Conservation (phyloP, 2,888 invertebrate species). For the Ophioninae sp. region DNA sequence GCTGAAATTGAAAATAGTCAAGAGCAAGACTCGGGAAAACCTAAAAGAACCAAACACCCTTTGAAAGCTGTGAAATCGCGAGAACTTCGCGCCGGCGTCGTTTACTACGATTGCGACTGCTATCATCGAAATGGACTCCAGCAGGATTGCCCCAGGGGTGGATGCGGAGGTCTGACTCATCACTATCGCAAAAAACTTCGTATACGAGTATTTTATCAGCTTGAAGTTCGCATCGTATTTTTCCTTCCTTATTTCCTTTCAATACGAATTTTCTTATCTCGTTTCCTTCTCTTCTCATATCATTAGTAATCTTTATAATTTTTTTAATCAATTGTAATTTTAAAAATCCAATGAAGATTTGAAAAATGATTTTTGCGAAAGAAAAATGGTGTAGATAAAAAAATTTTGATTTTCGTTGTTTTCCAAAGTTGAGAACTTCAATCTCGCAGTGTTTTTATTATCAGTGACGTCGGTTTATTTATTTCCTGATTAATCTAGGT, state of each 20-base stretch:
- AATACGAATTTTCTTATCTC: too few relatives aligned
- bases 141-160: conserved; percentile 83
- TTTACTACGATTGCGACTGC: conserved; percentile 84
- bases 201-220: neutral
- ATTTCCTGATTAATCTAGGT: conserved; percentile 13
- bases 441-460: neutral
- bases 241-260: too few relatives aligned
- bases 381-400: too few relatives aligned
- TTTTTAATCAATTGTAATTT: too few relatives aligned
- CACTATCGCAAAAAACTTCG: neutral
- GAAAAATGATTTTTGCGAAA: too few relatives aligned
- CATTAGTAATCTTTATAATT: too few relatives aligned
- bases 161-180: conserved; percentile 80
- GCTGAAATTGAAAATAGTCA: conserved; percentile 9
- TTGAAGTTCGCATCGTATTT: too few relatives aligned
- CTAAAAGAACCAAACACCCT: conserved; percentile 23
- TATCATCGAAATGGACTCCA: conserved; percentile 84
- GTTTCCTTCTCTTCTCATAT: too few relatives aligned
- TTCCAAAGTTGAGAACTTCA: too few relatives aligned
- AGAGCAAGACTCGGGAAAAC: conserved; percentile 14
- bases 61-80: conserved; percentile 81
- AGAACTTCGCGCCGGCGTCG: conserved; percentile 82
- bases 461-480: neutral
- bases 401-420: neutral
- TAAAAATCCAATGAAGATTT: too few relatives aligned